A percentile compares a stretch with the other conserved stretches of the same genome.
These are phyloP conservation scores for Brachylomia viminalis DNA, from an alignment of 2,888 invertebrate species.

Conservation along the genomic window DNA sequence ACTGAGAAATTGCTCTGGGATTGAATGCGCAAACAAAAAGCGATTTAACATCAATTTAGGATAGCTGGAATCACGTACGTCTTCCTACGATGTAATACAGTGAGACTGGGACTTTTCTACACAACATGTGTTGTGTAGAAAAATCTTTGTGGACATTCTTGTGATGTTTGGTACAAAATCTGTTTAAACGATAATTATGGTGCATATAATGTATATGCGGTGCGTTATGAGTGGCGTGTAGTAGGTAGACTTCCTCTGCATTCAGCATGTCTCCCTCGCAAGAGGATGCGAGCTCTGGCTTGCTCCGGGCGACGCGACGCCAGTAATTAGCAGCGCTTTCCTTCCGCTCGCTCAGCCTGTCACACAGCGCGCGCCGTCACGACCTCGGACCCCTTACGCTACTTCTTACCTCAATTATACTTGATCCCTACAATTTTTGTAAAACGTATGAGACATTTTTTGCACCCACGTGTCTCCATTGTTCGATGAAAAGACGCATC, in stretches of 20 bases:
- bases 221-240: constrained; percentile 64
- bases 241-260: constrained; percentile 71
- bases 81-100: constrained; percentile 36
- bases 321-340: constrained; percentile 88
- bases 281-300: constrained; percentile 73
- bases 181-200: constrained; percentile 33
- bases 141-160: neutral
- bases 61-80: constrained; percentile 47
- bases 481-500: constrained; percentile 21
- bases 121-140: constrained; percentile 11
- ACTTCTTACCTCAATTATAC: constrained; percentile 58
- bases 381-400: constrained; percentile 65
- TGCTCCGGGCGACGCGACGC: constrained; percentile 80
- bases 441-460: constrained; percentile 28
- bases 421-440: constrained; percentile 25
- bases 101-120: constrained; percentile 20
- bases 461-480: constrained; percentile 22
- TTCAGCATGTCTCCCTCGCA: constrained; percentile 68
- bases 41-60: constrained; percentile 84
- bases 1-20: constrained; percentile 81
- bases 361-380: constrained; percentile 21
- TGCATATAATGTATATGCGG: constrained; percentile 31
- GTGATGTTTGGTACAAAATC: constrained; percentile 2
- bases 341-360: constrained; percentile 79
- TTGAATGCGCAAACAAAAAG: constrained; percentile 85